A percentile compares a stretch with the other conserved stretches of the same genome.
These are phyloP conservation scores for Caenorhabditis japonica DNA, from an alignment of 2,888 invertebrate genomes.

Conservation along the genomic window DNA sequence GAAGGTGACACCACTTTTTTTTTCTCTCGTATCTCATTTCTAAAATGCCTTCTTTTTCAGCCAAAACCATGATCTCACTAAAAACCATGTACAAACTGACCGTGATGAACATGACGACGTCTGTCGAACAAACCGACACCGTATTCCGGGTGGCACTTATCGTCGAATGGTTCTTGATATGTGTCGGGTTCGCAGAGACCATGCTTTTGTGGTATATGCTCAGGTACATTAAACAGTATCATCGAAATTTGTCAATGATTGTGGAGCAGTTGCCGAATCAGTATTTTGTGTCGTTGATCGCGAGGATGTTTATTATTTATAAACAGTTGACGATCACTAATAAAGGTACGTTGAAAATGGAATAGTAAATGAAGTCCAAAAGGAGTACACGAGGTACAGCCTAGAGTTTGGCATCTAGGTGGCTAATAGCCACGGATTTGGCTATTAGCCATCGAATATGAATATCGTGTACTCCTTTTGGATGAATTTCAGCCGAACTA, in stretches of 20 bases:
- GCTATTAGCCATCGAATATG: too few species aligned
- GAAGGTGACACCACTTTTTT: too few species aligned
- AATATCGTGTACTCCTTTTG: too few species aligned
- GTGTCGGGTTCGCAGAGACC: constrained; percentile 31
- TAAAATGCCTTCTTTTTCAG: too few species aligned
- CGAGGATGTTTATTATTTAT: constrained; percentile 50
- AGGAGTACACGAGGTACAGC: too few species aligned
- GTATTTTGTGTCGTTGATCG: constrained; percentile 43
- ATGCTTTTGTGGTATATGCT: constrained; percentile 42
- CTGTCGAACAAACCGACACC: constrained; percentile 34
- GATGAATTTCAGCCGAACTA: constrained; percentile 36
- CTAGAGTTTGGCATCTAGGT: too few species aligned
- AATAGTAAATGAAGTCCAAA: background rate
- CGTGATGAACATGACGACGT: constrained; percentile 48
- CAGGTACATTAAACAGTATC: constrained; percentile 38
- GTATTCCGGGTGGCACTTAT: constrained; percentile 31
- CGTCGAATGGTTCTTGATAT: constrained; percentile 31
- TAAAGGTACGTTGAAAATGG: constrained; percentile 1
- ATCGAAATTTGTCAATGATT: constrained; percentile 44
- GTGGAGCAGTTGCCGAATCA: constrained; percentile 46
- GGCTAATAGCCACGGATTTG: too few species aligned
- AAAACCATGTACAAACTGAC: constrained; percentile 41
- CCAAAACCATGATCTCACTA: too few species aligned
- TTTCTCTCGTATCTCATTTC: too few species aligned
- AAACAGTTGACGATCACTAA: constrained; percentile 33